Conservation (phyloP, 1,140 invertebrate species). For the Archivesica marissinica region DNA sequence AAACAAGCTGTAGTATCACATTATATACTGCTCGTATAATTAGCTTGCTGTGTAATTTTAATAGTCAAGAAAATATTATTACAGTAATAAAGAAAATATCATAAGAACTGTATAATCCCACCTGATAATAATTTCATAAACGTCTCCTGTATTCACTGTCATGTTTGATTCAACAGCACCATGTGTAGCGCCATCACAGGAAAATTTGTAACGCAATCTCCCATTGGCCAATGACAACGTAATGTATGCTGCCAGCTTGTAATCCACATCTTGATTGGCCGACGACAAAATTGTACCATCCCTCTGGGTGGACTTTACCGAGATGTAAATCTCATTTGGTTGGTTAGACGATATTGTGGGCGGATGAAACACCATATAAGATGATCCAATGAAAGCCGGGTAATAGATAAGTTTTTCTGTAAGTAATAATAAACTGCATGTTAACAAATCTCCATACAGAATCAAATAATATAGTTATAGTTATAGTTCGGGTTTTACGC, state of each 20-base stretch:
- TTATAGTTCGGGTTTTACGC: too few species aligned
- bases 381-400: conserved; percentile 17
- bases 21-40: too few species aligned
- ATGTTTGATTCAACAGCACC: background rate
- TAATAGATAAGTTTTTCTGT: conserved; percentile 34
- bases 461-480: too few species aligned
- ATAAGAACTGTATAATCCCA: background rate
- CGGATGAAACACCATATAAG: conserved; percentile 1
- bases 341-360: background rate
- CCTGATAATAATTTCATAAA: conserved; percentile 19
- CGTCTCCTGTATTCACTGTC: conserved; percentile 25
- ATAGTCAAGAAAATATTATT: too few species aligned
- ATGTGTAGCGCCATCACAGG: background rate
- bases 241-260: background rate
- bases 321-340: conserved; percentile 27
- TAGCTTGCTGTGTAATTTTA: too few species aligned
- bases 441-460: too few species aligned
- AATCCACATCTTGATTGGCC: conserved; percentile 9
- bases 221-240: conserved; percentile 9
- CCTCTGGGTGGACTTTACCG: conserved; percentile 11
- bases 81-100: too few species aligned
- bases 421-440: background rate
- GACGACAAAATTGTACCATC: conserved; percentile 8
- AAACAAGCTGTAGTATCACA: too few species aligned
- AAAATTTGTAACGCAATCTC: conserved; percentile 22